Conservation (phyloP, 92 coral and sea anemone species). For the Epizoanthus illoricatus region DNA sequence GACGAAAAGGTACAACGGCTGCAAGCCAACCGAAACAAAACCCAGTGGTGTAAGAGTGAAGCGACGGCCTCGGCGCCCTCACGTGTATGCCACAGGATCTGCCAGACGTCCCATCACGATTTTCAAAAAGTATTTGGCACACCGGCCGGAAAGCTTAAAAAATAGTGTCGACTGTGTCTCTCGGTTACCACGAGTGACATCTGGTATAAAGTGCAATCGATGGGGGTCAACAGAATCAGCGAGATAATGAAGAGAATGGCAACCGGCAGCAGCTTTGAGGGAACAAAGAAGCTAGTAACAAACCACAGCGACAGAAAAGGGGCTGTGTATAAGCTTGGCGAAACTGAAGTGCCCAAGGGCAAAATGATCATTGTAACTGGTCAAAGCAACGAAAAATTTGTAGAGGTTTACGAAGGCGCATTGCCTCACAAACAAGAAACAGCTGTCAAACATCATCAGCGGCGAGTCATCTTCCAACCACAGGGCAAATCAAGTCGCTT, state of each 20-base stretch:
- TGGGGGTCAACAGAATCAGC: background rate
- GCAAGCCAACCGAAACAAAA: slow-evolving; percentile 6
- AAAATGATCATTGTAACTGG: background rate
- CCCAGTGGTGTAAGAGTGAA: background rate
- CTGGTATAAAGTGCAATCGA: slow-evolving; percentile 3
- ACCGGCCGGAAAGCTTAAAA: background rate
- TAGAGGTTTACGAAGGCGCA: background rate
- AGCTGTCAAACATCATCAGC: background rate
- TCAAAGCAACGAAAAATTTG: background rate
- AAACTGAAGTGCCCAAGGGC: background rate
- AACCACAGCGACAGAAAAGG: background rate
- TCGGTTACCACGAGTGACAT: background rate
- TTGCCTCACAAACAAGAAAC: background rate
- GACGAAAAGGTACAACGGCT: slow-evolving; percentile 18
- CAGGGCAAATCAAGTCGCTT: background rate
- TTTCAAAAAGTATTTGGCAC: background rate
- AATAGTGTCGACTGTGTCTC: slow-evolving; percentile 12
- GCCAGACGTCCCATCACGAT: slow-evolving; percentile 10
- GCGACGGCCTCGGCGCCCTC: slow-evolving; percentile 3
- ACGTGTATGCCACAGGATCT: slow-evolving; percentile 2
- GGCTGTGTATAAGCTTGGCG: background rate
- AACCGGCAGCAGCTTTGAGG: slow-evolving; percentile 2
- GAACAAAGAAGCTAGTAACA: background rate
- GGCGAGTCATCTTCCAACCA: background rate
- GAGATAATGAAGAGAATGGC: background rate